phyloP scores from a whole-genome alignment of 2,888 invertebrate species.

The Dascillus cervinus region DNA sequence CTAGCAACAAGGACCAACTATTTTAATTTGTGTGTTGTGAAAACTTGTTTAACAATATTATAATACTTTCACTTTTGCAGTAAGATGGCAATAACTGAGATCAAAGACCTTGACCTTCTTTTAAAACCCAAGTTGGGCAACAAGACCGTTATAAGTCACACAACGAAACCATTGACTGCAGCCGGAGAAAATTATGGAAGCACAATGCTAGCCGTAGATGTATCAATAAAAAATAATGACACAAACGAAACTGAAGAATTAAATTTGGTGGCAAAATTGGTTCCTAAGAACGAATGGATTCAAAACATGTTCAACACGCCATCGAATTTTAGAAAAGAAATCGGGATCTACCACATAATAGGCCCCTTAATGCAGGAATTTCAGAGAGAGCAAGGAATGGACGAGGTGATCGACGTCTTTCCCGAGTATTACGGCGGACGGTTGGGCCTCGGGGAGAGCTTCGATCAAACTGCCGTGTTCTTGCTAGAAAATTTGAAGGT shows the following conservation, averaged over 20 bases:
- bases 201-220: constrained; percentile 39
- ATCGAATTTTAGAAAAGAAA: constrained; percentile 47
- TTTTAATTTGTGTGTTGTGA: no score
- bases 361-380: constrained; percentile 40
- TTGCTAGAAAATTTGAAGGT: constrained; percentile 47
- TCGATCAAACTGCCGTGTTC: constrained; percentile 47
- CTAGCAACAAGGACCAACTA: no score
- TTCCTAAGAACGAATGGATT: constrained; percentile 44
- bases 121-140: constrained; percentile 8
- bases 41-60: no score
- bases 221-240: constrained; percentile 26
- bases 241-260: constrained; percentile 28
- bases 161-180: constrained; percentile 38
- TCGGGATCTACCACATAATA: constrained; percentile 43
- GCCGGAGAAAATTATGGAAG: constrained; percentile 55
- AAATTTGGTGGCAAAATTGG: constrained; percentile 45
- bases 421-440: constrained; percentile 46
- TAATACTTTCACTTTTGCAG: no score
- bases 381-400: constrained; percentile 37
- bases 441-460: constrained; percentile 27
- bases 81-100: constrained; percentile 3
- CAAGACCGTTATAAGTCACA: constrained; percentile 24
- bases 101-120: constrained; percentile 10
- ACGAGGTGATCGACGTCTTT: constrained; percentile 38
- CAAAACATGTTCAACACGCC: constrained; percentile 44